Conservation (phyloP, 2,113 vertebrate genomes). For the Scomber japonicus region DNA sequence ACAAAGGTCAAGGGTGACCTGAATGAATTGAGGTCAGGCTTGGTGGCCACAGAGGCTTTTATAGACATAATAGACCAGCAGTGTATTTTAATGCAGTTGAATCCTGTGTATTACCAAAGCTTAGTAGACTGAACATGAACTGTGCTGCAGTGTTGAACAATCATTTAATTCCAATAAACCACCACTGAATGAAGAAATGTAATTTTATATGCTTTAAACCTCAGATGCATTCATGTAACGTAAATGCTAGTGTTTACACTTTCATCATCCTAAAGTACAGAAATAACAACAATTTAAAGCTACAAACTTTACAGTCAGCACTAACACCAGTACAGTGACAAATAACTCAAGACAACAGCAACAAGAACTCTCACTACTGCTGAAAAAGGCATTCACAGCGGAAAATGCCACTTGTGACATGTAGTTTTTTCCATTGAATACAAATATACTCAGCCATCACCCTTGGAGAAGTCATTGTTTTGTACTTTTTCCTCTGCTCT, state of each 20-base stretch:
- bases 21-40: background rate
- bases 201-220: background rate
- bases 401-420: background rate
- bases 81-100: constrained; percentile 2
- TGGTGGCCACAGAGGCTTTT: background rate
- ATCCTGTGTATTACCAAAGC: background rate
- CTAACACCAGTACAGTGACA: background rate
- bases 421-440: constrained; percentile 6
- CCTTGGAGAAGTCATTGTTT: constrained; percentile 6
- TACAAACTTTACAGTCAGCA: background rate
- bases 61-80: constrained; percentile 6
- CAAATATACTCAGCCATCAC: constrained; percentile 10
- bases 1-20: constrained; percentile 4
- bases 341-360: background rate
- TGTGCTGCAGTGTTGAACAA: background rate
- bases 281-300: background rate
- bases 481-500: background rate
- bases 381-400: constrained; percentile 11
- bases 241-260: background rate
- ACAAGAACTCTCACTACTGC: background rate
- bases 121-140: background rate
- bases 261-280: background rate
- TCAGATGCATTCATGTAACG: background rate
- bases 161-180: constrained; percentile 4
- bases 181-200: background rate